phyloP scores from a whole-genome alignment of 1,140 invertebrate genomes.

The Eurytemora carolleeae region DNA sequence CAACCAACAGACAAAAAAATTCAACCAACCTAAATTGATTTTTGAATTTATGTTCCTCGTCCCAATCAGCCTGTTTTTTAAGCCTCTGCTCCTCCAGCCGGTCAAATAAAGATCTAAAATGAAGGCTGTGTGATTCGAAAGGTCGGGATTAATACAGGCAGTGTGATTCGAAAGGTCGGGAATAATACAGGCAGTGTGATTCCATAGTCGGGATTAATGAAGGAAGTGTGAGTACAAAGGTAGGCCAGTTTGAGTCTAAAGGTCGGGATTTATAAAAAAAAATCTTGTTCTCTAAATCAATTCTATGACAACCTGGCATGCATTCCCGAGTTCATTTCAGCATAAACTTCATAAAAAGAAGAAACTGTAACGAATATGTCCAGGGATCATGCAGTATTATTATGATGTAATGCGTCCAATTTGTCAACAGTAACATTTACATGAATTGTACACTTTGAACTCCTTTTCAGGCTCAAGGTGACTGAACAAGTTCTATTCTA shows the following conservation, averaged over 20 bases:
- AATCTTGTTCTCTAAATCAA: not conserved
- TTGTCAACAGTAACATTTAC: too few relatives aligned
- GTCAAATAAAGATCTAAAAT: constrained; percentile 7
- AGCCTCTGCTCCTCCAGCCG: constrained; percentile 3
- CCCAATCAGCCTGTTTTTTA: constrained; percentile 10
- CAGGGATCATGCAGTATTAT: too few relatives aligned
- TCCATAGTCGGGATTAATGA: not conserved
- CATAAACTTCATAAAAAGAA: not conserved
- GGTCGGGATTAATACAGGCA: not conserved
- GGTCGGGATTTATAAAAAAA: not conserved
- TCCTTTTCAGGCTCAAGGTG: too few relatives aligned
- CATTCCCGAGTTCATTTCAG: too few relatives aligned
- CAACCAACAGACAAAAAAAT: too few relatives aligned
- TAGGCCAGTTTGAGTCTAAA: not conserved
- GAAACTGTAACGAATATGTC: too few relatives aligned
- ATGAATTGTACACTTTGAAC: not conserved
- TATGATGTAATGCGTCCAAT: too few relatives aligned
- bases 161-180: not conserved
- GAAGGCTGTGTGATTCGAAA: not conserved
- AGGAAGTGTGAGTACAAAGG: not conserved
- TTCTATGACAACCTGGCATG: too few relatives aligned
- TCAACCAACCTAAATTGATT: constrained; percentile 6
- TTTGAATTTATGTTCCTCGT: constrained; percentile 12
- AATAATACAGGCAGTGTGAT: not conserved
- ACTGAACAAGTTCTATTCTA: too few relatives aligned